Evolutionary conservation across 2,888 invertebrate genomes (phyloP).

Genomic region (Laspeyria flexula): DNA sequence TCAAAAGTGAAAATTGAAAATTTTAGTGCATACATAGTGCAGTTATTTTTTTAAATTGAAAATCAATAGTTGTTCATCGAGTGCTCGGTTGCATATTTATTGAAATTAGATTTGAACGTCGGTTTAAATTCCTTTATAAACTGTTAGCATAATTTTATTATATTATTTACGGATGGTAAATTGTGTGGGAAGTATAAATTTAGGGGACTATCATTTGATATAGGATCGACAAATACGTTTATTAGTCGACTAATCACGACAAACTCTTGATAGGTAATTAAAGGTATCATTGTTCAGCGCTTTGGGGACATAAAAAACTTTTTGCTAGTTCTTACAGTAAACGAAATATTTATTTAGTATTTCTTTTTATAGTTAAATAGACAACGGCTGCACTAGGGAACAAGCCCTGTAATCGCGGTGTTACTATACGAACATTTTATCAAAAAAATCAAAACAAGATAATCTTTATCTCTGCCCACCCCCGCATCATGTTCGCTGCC

Average conservation of each 20-base stretch:
- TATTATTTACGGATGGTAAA: not conserved
- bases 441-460: not conserved
- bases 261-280: too few relatives aligned
- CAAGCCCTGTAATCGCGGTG: too few relatives aligned
- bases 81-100: not conserved
- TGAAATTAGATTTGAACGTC: not conserved
- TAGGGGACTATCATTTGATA: too few relatives aligned
- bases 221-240: too few relatives aligned
- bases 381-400: too few relatives aligned
- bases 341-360: too few relatives aligned
- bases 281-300: too few relatives aligned
- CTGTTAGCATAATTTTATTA: not conserved
- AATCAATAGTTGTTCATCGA: conserved; percentile 2
- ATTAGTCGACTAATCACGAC: too few relatives aligned
- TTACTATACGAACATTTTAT: too few relatives aligned
- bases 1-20: conserved; percentile 21
- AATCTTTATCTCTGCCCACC: not conserved
- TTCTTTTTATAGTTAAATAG: too few relatives aligned
- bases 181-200: not conserved
- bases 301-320: too few relatives aligned
- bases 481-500: conserved; percentile 5
- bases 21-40: conserved; percentile 1
- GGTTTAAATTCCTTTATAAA: not conserved
- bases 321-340: too few relatives aligned
- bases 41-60: conserved; percentile 16